Evolutionary conservation across 2,888 invertebrate species (phyloP).

Genomic region (Macrophya annulata): DNA sequence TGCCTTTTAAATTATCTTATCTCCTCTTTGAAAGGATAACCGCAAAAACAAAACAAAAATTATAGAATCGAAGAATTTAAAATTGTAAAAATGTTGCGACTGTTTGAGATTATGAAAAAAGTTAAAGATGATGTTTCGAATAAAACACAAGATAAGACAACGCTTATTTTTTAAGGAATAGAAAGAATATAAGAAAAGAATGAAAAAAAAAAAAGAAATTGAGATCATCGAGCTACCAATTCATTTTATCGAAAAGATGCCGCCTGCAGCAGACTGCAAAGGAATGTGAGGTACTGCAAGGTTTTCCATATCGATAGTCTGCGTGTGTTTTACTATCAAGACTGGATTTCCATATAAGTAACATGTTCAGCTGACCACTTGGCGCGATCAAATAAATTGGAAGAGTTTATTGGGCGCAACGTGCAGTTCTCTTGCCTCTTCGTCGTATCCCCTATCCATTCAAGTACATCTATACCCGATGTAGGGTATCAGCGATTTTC

Average conservation of each 20-base stretch:
- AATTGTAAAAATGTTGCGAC: no score
- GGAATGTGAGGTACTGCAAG: not conserved
- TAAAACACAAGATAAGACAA: not conserved
- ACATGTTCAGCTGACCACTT: conserved; percentile 19
- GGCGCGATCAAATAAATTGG: conserved; percentile 47
- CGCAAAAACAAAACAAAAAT: not conserved
- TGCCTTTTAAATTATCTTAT: not conserved
- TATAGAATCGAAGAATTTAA: not conserved
- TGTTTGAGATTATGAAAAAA: not conserved
- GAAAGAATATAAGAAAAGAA: not conserved
- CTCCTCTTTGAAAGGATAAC: no score
- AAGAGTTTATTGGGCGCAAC: conserved; percentile 34
- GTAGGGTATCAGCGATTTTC: conserved; percentile 11
- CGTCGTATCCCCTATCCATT: not conserved
- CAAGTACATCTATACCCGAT: not conserved
- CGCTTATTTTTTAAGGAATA: not conserved
- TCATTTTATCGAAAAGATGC: conserved; percentile 12
- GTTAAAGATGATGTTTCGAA: not conserved
- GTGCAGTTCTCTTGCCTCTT: not conserved
- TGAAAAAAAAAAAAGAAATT: not conserved
- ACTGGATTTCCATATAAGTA: conserved; percentile 47
- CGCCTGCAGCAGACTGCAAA: not conserved
- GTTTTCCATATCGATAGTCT: conserved; percentile 25
- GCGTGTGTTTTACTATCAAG: conserved; percentile 50
- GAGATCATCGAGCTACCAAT: not conserved